Base-by-base conservation (phyloP, 2,797 vertebrate species). In the Peromyscus aztecus region DNA sequence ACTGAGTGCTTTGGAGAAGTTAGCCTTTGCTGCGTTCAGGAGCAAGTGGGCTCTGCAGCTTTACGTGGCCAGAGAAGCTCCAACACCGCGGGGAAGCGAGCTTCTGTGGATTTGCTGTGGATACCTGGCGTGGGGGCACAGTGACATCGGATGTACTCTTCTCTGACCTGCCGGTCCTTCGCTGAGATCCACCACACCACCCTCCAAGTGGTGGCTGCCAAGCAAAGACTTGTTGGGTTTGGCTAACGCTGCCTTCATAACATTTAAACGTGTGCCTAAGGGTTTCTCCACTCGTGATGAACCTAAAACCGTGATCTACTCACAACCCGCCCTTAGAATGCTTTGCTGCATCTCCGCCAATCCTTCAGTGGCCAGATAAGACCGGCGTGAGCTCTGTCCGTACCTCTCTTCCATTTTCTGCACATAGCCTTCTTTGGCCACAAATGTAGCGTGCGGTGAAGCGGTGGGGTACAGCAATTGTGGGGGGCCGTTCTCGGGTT, bases 121-220 rank as follows among this genome's bases (percentile, higher is more conserved):
- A 19, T 0, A 12, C n/a, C 6, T 31, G 78, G 61, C 0, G 0
- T 43, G 12, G 43, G 17, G 65, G 2, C 5, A 13, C 49, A n/a
- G 11, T 17, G 21, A 80, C n/a, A 27, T 49, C 10, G 2, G 8
- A 52, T n/a, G 8, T 1, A 0, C 19, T 85, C 24, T 21, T 2
- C 21, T 23, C 46, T 7, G 3, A 43, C 77, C 40, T 40, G n/a
- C 13, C 14, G 13, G n/a, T n/a, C 27, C 16, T 43, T 63, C 8
- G 23, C 63, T 63, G 9, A 57, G 3, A 40, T 77, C 24, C 55
- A 27, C 19, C 29, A 27, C 3, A 55, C 23, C 7, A 9, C 43
- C 49, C 57, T 87, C 77, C 59, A 59, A 52, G 40, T 67, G 67
- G 63, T 57, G 40, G 37, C 49, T 23, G 17, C 49, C 27, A 16